These are phyloP conservation scores for Lasioglossum figueresi DNA, from an alignment of 2,888 invertebrate species.

Conservation along the genomic window DNA sequence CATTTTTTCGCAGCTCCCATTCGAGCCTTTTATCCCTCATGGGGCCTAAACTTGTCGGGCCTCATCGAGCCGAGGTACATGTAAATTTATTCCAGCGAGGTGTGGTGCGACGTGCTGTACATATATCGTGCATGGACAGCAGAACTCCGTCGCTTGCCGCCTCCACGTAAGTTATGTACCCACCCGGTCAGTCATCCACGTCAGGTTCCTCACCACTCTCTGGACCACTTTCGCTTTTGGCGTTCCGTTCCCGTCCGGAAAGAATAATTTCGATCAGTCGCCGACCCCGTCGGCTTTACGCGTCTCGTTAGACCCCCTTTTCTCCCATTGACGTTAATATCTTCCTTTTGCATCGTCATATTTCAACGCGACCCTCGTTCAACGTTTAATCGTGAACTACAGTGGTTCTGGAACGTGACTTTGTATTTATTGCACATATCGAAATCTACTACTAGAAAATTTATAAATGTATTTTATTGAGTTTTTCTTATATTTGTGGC, in stretches of 20 bases:
- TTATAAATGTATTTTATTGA: neutral
- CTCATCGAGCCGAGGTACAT: slow-evolving; percentile 71
- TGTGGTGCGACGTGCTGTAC: slow-evolving; percentile 75
- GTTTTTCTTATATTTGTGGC: neutral
- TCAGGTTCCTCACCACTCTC: slow-evolving; percentile 42
- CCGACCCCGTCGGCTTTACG: slow-evolving; percentile 50
- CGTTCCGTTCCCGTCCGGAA: slow-evolving; percentile 36
- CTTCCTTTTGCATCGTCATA: slow-evolving; percentile 42
- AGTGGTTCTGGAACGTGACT: neutral
- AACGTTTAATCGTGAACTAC: slow-evolving; percentile 45
- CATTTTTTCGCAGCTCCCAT: slow-evolving; percentile 20
- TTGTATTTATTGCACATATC: neutral
- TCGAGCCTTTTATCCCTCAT: slow-evolving; percentile 26
- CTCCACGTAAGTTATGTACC: slow-evolving; percentile 77
- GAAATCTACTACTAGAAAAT: neutral
- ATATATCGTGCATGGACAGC: slow-evolving; percentile 71
- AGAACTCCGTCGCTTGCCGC: slow-evolving; percentile 64
- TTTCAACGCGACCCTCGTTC: slow-evolving; percentile 39
- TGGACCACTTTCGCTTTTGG: slow-evolving; percentile 77
- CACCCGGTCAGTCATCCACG: slow-evolving; percentile 60
- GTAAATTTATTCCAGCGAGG: slow-evolving; percentile 81
- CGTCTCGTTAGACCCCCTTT: slow-evolving; percentile 51
- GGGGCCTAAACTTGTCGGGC: slow-evolving; percentile 52
- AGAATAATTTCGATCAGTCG: slow-evolving; percentile 65
- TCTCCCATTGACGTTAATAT: slow-evolving; percentile 47